Evolutionary conservation across 2,888 invertebrate genomes (phyloP), one percentile per base, ranked within the genome.

Genomic region (Chrysina gloriosa): DNA sequence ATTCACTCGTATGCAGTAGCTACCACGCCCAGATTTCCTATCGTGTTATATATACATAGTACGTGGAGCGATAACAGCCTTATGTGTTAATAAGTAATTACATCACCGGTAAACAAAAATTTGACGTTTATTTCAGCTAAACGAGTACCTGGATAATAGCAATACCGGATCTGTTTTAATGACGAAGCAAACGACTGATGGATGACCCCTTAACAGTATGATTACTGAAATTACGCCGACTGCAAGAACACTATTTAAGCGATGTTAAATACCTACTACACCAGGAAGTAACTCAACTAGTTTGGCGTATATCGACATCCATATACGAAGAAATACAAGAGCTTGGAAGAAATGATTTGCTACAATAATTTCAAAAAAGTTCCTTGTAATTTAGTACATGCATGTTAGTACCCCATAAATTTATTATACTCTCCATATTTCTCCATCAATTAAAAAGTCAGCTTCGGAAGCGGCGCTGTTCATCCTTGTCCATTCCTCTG

Each of bases 1-100:
- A 70, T 48, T 61, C 65, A 64, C 71, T 73, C 73, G 72, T 73
- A 74, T 71, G 73, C 73, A 67, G 74, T 73, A 73, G 73, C 70
- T 25, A 70, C 74, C 75, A 76, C 77, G 76, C 77, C 77, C 73
- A 74, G 70, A 70, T 71, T 76, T 76, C 75, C 75, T 71, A 76
- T 74, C 73, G 72, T 73, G 75, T 64, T 69, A 65, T 69, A 42
- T 42, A 58, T 56, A 58, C n/a, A n/a, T n/a, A 14, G 39, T 58
- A 39, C 25, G 21, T 70, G 69, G 70, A 72, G 64, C 71, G 69
- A 72, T 71, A 71, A 71, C 69, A 67, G 68, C 67, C 69, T 48
- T 68, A 64, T 63, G 63, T 67, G 56, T 67, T 63, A 61, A 67
- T 56, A 56, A 45, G 45, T 58, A 58, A 58, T 58, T 58, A 58